A percentile compares a stretch with the other conserved stretches of the same genome.
phyloP scores from a whole-genome alignment of 2,888 invertebrate genomes.

The Ectemnius continuus region DNA sequence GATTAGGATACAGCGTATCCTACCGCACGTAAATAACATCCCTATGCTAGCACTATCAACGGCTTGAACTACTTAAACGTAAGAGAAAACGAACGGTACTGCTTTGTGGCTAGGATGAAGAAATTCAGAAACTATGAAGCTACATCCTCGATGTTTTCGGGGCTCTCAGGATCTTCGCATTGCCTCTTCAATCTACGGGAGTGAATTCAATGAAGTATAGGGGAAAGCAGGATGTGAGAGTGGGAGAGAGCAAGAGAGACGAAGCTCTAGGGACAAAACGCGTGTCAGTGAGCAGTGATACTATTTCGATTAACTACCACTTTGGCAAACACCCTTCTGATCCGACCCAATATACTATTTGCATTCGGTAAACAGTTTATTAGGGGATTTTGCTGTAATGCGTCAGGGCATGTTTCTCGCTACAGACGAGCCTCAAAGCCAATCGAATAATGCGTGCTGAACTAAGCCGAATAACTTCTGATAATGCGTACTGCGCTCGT shows the following conservation, averaged over 20 bases:
- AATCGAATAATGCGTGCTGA: not conserved
- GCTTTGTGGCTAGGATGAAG: conserved; percentile 10
- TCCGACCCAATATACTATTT: not conserved
- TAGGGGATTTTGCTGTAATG: not conserved
- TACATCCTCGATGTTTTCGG: conserved; percentile 7
- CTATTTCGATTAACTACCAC: not conserved
- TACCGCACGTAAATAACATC: conserved; percentile 1
- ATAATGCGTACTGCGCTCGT: not conserved
- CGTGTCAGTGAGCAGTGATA: not conserved
- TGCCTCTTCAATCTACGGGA: conserved; percentile 13
- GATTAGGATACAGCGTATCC: not conserved
- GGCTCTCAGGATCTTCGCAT: conserved; percentile 1
- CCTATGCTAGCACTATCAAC: not conserved
- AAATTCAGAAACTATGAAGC: conserved; percentile 9
- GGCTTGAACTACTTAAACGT: conserved; percentile 16
- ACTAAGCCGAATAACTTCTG: not conserved
- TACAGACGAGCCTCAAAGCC: not conserved
- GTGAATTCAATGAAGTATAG: not conserved
- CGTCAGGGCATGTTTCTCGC: not conserved
- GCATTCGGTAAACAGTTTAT: not conserved
- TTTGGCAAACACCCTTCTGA: not conserved
- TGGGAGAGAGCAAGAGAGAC: too few relatives aligned
- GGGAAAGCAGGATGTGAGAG: too few relatives aligned
- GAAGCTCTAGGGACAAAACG: too few relatives aligned
- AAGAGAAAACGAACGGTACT: conserved; percentile 7